phyloP scores from a whole-genome alignment of 2,888 invertebrate species.

The Tolmerus cingulatus region DNA sequence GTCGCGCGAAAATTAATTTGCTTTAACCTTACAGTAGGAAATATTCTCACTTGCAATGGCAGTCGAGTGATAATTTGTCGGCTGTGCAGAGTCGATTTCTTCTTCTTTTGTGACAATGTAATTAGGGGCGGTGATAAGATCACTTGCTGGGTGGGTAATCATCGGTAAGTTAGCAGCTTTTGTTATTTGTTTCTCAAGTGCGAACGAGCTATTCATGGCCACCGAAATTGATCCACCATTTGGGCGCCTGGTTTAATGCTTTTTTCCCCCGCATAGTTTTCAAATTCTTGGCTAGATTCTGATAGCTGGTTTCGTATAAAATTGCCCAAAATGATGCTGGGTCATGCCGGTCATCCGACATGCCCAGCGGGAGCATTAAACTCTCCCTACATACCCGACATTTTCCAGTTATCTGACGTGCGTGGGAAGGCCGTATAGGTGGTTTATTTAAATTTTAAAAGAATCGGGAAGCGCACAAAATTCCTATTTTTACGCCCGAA shows the following conservation, averaged over 20 bases:
- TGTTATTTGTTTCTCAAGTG: neutral
- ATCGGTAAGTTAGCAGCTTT: neutral
- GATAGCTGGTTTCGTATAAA: neutral
- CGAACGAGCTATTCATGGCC: neutral
- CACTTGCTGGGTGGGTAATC: neutral
- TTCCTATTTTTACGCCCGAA: neutral
- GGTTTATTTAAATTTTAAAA: neutral
- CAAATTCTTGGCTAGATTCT: neutral
- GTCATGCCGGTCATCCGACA: neutral
- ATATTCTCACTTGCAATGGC: neutral
- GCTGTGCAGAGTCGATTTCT: neutral
- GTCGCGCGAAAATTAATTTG: constrained; percentile 17
- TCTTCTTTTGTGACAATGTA: neutral
- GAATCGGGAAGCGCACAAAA: neutral
- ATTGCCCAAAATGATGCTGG: neutral
- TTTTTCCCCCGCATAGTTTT: neutral
- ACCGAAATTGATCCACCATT: neutral
- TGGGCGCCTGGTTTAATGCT: neutral
- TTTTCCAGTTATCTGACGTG: neutral
- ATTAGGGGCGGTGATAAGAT: neutral
- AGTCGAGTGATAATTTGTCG: neutral
- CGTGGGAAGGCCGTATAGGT: neutral
- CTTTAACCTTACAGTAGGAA: neutral
- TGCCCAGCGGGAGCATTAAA: neutral
- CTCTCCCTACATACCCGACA: neutral